These are phyloP conservation scores for Cetonia aurata DNA, from an alignment of 2,888 invertebrate genomes.

Conservation along the genomic window DNA sequence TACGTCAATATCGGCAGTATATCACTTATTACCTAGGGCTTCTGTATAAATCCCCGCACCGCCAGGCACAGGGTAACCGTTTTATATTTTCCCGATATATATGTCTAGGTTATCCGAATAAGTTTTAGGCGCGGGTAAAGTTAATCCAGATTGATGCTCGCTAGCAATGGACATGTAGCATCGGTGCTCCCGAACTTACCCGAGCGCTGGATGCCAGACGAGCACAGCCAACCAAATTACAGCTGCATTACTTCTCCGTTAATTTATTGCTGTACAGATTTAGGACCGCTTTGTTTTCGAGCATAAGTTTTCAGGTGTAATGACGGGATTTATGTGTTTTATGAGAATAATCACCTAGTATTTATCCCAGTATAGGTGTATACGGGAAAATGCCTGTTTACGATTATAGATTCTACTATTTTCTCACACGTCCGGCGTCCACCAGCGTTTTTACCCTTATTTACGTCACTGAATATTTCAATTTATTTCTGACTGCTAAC, in stretches of 20 bases:
- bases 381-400: conserved; percentile 31
- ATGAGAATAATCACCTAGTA: conserved; percentile 51
- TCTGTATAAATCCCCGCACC: neutral
- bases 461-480: too few species aligned
- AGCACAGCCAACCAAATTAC: conserved; percentile 65
- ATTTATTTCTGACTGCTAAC: too few species aligned
- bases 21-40: too few species aligned
- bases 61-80: neutral
- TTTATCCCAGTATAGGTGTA: conserved; percentile 46
- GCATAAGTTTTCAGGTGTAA: conserved; percentile 60
- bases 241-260: conserved; percentile 60
- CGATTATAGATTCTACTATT: conserved; percentile 17
- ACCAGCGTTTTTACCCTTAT: too few species aligned
- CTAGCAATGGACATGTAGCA: conserved; percentile 59
- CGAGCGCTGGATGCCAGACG: conserved; percentile 4
- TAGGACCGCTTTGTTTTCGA: conserved; percentile 61
- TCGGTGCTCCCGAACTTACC: neutral
- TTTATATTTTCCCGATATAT: conserved; percentile 27
- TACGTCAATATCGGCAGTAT: too few species aligned
- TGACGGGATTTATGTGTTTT: conserved; percentile 60
- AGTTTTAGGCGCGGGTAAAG: conserved; percentile 57
- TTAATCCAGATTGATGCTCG: conserved; percentile 64
- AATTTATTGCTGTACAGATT: conserved; percentile 64
- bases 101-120: conserved; percentile 26
- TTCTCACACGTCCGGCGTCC: neutral